phyloP scores from a whole-genome alignment of 92 coral and sea anemone species.

The Virgularia gustaviana region DNA sequence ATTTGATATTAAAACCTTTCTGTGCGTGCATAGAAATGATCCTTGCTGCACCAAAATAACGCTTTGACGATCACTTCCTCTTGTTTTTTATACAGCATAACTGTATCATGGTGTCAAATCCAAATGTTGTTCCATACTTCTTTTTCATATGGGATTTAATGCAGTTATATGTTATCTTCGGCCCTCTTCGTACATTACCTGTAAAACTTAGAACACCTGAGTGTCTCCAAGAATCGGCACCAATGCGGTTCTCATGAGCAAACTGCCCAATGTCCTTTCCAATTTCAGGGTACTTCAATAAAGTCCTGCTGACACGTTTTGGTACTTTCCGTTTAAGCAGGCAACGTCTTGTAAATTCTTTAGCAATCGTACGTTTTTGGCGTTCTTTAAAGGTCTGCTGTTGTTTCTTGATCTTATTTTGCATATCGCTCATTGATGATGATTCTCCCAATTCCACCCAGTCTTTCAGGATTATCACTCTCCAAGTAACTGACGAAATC shows the following conservation, averaged over 20 bases:
- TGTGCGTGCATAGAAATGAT: slow-evolving; percentile 16
- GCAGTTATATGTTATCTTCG: slow-evolving; percentile 25
- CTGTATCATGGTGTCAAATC: slow-evolving; percentile 38
- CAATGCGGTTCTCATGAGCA: slow-evolving; percentile 28
- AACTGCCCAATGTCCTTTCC: slow-evolving; percentile 35
- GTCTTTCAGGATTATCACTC: too few species aligned
- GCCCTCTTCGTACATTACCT: slow-evolving; percentile 22
- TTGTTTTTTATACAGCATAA: slow-evolving; percentile 28
- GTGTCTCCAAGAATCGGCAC: slow-evolving; percentile 34
- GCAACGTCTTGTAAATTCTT: slow-evolving; percentile 18
- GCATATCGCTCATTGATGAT: too few species aligned
- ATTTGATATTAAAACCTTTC: slow-evolving; percentile 29
- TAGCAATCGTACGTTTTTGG: slow-evolving; percentile 31
- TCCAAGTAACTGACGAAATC: too few species aligned
- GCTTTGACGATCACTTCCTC: slow-evolving; percentile 28
- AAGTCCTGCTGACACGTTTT: slow-evolving; percentile 13
- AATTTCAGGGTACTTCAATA: slow-evolving; percentile 17
- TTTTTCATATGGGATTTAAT: slow-evolving; percentile 18
- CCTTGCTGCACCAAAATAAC: slow-evolving; percentile 31
- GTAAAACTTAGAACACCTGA: slow-evolving; percentile 27
- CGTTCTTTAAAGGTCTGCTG: slow-evolving; percentile 2
- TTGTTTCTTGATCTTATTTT: slow-evolving; percentile 19
- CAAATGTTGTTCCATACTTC: slow-evolving; percentile 29
- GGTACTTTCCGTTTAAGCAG: slow-evolving; percentile 23
- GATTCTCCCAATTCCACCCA: too few species aligned